These are phyloP conservation scores for Pseudomyrmex gracilis DNA, from an alignment of 1,140 invertebrate species.

Conservation along the genomic window DNA sequence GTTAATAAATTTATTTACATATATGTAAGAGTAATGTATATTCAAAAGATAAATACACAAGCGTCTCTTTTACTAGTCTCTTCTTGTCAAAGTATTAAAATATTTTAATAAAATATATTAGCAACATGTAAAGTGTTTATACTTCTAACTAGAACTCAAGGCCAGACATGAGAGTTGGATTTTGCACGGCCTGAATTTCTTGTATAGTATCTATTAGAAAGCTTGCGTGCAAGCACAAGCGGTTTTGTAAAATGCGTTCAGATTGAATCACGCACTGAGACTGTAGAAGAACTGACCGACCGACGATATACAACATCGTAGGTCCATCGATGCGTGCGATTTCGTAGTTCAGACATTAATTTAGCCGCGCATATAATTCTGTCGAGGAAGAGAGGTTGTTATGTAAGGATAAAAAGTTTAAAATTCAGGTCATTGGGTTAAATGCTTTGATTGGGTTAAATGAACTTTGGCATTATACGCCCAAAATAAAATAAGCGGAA, in stretches of 20 bases:
- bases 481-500: not conserved
- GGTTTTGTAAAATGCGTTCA: slow-evolving; percentile 76
- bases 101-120: no score
- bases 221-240: slow-evolving; percentile 75
- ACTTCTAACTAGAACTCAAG: not conserved
- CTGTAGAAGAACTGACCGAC: slow-evolving; percentile 77
- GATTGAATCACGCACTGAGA: slow-evolving; percentile 77
- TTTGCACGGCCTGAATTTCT: slow-evolving; percentile 51
- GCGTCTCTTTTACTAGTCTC: no score
- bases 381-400: slow-evolving; percentile 39
- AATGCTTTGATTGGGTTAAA: no score
- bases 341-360: slow-evolving; percentile 77
- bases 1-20: no score
- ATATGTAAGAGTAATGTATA: no score
- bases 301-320: not conserved
- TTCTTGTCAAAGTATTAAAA: no score
- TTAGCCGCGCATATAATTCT: slow-evolving; percentile 78
- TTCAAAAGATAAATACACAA: no score
- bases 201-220: slow-evolving; percentile 8
- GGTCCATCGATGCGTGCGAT: slow-evolving; percentile 73
- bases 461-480: slow-evolving; percentile 52
- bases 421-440: slow-evolving; percentile 67
- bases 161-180: not conserved
- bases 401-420: not conserved
- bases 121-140: slow-evolving; percentile 12